Base-by-base conservation (phyloP, 2,888 invertebrate species). In the Coelopa pilipes region DNA sequence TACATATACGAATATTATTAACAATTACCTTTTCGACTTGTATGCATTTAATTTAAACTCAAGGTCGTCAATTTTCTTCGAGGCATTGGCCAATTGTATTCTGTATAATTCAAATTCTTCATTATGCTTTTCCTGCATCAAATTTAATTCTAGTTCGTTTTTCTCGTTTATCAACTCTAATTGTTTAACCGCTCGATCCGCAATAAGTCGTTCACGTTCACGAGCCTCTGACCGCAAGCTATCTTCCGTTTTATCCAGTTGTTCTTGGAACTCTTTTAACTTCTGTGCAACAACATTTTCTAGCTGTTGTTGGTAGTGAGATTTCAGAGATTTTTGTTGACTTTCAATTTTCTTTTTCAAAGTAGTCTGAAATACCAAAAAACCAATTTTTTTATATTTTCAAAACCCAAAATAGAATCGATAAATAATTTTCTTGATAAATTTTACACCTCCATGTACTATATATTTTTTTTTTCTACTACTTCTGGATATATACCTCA, bases 231-330 rank as follows among this genome's bases (percentile, higher is more conserved):
- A 87, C 76, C 92, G 91, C 80, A 93, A 89, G 55, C 90, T 90
- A 24, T 89, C 88, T 85, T 93, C 93, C 0, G 92, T 92, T 50
- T 89, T 86, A 79, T 95, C 94, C 50, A 95, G 86, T 83, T 95
- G 94, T 1, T 87, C 87, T 84, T 93, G 92, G 80, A 95, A 95
- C 86, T 95, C 94, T 79, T 91, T 91, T 74, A 95, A 88, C 83
- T 95, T 95, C 72, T 90, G 90, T 74, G 92, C 88, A 19, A 95
- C 94, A 0, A 94, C 93, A 67, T 92, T 90, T 80, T 95, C 95
- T 13, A 95, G 89, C 87, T 95, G 95, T 78, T 92, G 92, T 86
- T 95, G 95, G 82, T 95, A 95, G 83, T 93, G 92, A 53, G 90
- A 89, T 79, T 93, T 92, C 17, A 95, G 86, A 75, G 94, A 93